These are phyloP conservation scores for Pterostichus niger DNA, from an alignment of 2,888 invertebrate genomes.

Conservation along the genomic window DNA sequence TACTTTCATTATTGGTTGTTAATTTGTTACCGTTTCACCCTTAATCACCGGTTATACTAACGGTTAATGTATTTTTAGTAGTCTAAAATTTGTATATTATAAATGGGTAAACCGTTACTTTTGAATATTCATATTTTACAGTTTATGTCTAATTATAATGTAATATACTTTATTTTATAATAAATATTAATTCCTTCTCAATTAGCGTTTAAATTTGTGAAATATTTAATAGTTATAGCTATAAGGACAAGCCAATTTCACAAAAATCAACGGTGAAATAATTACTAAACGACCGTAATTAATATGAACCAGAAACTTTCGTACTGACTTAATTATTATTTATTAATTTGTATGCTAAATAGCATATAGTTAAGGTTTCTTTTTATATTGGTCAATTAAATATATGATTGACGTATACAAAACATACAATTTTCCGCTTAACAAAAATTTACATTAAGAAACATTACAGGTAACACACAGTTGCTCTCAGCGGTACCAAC, in stretches of 20 bases:
- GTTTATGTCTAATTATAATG: no score
- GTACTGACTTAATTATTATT: conserved; percentile 23
- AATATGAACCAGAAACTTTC: conserved; percentile 18
- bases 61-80: no score
- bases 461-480: not conserved
- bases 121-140: no score
- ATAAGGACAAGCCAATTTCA: conserved; percentile 3
- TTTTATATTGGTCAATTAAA: conserved; percentile 19
- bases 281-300: conserved; percentile 6
- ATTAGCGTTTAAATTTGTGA: conserved; percentile 3
- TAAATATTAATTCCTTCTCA: not conserved
- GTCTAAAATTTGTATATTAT: no score
- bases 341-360: conserved; percentile 36
- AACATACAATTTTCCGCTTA: conserved; percentile 3
- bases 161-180: not conserved
- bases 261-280: conserved; percentile 13
- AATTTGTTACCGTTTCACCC: no score
- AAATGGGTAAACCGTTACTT: no score
- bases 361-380: conserved; percentile 3
- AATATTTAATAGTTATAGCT: conserved; percentile 5
- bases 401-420: conserved; percentile 13
- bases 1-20: no score
- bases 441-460: conserved; percentile 15
- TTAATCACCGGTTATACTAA: no score
- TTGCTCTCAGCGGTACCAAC: not conserved